phyloP scores from a whole-genome alignment of 2,113 vertebrate genomes.

The Heliornis fulica region DNA sequence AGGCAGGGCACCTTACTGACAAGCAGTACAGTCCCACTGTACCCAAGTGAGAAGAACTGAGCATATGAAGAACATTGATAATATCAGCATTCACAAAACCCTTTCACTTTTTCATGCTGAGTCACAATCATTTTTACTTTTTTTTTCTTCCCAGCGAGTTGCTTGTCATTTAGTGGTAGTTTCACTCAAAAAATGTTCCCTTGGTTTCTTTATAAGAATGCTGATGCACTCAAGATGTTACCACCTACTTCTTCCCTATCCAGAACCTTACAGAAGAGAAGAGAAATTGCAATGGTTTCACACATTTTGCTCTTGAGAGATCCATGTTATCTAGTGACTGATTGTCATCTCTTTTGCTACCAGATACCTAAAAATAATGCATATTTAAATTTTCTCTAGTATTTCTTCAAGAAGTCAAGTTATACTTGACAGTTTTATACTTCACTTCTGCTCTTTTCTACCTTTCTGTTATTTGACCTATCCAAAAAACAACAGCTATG shows the following conservation, averaged over 20 bases:
- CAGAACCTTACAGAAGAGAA: not conserved
- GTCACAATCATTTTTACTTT: not conserved
- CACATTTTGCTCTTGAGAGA: not conserved
- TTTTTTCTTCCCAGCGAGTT: not conserved
- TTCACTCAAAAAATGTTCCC: not conserved
- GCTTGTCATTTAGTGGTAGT: not conserved
- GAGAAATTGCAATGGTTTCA: not conserved
- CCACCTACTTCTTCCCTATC: not conserved
- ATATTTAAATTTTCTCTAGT: not conserved
- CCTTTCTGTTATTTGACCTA: not conserved
- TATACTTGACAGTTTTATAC: not conserved
- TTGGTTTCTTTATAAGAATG: not conserved
- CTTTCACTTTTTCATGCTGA: not conserved
- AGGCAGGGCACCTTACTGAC: not conserved
- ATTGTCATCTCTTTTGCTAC: not conserved
- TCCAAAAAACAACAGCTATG: not conserved
- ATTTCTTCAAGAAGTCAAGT: not conserved
- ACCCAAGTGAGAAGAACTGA: not conserved
- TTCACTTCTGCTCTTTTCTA: not conserved
- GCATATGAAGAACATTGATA: not conserved
- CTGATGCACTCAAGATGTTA: not conserved
- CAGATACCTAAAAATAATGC: not conserved
- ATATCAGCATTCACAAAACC: not conserved
- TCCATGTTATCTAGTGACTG: not conserved
- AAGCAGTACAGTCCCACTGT: not conserved